Base-by-base conservation (phyloP, 2,888 invertebrate genomes). In the Caenorhabditis sp. region DNA sequence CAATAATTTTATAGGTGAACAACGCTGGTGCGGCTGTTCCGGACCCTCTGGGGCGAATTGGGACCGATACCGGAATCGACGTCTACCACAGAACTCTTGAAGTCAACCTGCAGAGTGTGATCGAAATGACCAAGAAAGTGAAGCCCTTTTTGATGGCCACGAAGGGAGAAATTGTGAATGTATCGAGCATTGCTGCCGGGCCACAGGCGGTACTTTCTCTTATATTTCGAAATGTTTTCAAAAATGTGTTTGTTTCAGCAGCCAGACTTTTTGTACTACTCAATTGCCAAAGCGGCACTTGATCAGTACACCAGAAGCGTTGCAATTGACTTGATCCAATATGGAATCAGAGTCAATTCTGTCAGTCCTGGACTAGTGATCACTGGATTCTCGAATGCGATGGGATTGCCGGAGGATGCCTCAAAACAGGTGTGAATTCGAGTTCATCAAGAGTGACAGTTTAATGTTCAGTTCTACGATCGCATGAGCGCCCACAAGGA, bases 281-380 rank as follows among this genome's bases (percentile, higher is more conserved):
- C 56, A n/a, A 65, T 65, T 15, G 22, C 73, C 2, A 73, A 73
- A 39, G 73, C 73, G 7, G 76, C 76, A 1, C 39, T 77, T 13
- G 71, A 72, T 17, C 71, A 71, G 22, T 66, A 50, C 39, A 77
- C 76, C n/a, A 48, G 65, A 39, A 50, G 39, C 37, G 43, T 26
- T 30, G 70, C 75, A 8, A 41, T 70, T 17, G 62, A 68, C 17
- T 26, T 68, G 0, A 71, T 71, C 35, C 30, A 37, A 35, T 27
- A 62, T 15, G 70, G 70, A 15, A 43, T 75, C 15, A 55, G 75
- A 1, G 58, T 75, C 0, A 75, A 75, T 22, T 55, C 62, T 1
- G 70, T 75, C 2, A 76, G 75, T 24, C 79, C 79, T 20, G 79
- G 79, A 26, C 24, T 61, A 2, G 68, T 79, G 9, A 52, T 26